Percentiles rank a stretch among this genome's conserved stretches.
Conservation (phyloP, 92 coral and sea anemone species). For the Epizoanthus illoricatus region DNA sequence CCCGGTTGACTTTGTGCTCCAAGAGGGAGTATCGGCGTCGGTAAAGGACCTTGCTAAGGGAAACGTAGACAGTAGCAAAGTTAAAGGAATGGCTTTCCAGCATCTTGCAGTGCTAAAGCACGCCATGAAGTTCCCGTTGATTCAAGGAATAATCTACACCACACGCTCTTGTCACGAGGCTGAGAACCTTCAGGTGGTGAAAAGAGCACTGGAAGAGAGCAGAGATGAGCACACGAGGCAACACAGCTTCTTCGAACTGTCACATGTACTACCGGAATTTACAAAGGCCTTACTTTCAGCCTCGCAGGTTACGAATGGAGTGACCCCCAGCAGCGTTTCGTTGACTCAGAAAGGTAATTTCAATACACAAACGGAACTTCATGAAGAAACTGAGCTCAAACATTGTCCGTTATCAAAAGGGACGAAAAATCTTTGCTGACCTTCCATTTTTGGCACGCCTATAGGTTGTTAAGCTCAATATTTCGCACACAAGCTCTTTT, state of each 20-base stretch:
- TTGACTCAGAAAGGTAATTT: conserved; percentile 46
- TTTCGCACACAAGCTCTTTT: too few species aligned
- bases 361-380: too few species aligned
- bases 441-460: too few species aligned
- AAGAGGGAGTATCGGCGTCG: conserved; percentile 88
- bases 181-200: conserved; percentile 85
- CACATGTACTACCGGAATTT: conserved; percentile 75
- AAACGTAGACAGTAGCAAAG: conserved; percentile 62
- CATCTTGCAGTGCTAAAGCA: conserved; percentile 82
- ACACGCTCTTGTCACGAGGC: conserved; percentile 77
- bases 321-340: conserved; percentile 44
- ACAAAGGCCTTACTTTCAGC: conserved; percentile 64
- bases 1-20: conserved; percentile 92
- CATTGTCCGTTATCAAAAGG: background rate
- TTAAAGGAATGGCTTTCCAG: conserved; percentile 82
- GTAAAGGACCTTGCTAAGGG: conserved; percentile 86
- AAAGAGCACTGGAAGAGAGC: conserved; percentile 74
- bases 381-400: too few species aligned
- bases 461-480: too few species aligned
- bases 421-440: too few species aligned
- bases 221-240: conserved; percentile 68
- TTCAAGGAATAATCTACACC: conserved; percentile 80
- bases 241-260: conserved; percentile 59
- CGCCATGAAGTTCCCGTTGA: conserved; percentile 87
- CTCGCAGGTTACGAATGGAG: conserved; percentile 48